Base-by-base conservation (phyloP, 2,113 vertebrate species). In the Brienomyrus brachyistius region DNA sequence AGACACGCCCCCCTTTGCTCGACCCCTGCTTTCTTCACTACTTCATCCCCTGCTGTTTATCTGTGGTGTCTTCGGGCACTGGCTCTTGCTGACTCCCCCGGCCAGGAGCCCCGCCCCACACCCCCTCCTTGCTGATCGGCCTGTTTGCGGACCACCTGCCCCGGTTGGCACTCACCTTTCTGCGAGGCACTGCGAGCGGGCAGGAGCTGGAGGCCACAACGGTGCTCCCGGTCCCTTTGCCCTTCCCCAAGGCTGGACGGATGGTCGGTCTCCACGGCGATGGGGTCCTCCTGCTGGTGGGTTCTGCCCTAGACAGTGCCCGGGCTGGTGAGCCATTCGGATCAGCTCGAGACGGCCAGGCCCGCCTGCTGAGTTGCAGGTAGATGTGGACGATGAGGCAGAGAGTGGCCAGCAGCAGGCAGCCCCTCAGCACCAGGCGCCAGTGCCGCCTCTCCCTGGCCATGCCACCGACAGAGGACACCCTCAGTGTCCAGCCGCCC, bases 331-430 rank as follows among this genome's bases (percentile, higher is more conserved):
- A 90, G 59, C 43, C 56, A 6, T 90, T 54, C 11, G 45, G 91
- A 48, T 88, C 83, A 54, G 91, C 90, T 91, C 66, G 66, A 90
- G 85, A 3, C 50, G 88, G 91, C 48, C 90, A 2, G 40, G 85
- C 88, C 84, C 43, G 43, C 92, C 92, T 91, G 1, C 77, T 66
- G 1, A 90, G 91, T 85, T 95, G 93, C 92, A 96, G 90, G 90
- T 94, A 96, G 89, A 96, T 52, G 51, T 94, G 95, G 70, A 94
- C 43, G 56, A 93, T 93, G 66, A 95, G 77, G 27, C 93, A 93
- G 90, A 94, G 89, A 4, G 90, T 89, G 0, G 87, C 91, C 86
- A 96, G 88, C 52, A 95, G 90, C 17, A 94, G 6, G 51, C 91
- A 93, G 89, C 91, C 56, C 40, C 93, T 94, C 83, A 94, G 91